Conservation (phyloP, 2,113 vertebrate genomes). For the Madoqua kirkii region DNA sequence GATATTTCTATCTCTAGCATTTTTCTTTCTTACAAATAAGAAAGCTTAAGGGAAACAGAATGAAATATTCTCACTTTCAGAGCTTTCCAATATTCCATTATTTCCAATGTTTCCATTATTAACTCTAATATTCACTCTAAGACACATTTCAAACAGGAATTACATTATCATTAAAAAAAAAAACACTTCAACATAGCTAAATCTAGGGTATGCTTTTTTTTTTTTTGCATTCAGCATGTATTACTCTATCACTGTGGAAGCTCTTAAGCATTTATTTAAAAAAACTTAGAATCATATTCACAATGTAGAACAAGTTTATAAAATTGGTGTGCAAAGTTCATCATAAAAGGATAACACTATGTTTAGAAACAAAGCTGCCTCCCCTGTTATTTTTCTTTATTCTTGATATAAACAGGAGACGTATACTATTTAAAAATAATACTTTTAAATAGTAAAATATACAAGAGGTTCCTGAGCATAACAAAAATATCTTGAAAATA, state of each 20-base stretch:
- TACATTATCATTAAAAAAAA: not conserved
- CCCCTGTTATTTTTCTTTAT: constrained; percentile 53
- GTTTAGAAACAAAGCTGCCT: constrained; percentile 78
- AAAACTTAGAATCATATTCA: constrained; percentile 74
- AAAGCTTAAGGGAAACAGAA: not conserved
- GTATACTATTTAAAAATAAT: constrained; percentile 79
- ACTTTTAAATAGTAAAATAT: constrained; percentile 84
- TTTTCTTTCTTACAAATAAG: constrained; percentile 34
- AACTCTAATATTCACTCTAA: not conserved
- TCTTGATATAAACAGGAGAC: constrained; percentile 75
- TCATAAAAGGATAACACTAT: constrained; percentile 71
- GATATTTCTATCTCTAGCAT: not conserved
- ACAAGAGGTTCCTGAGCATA: constrained; percentile 80
- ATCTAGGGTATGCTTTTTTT: not conserved
- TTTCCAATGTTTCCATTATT: not conserved
- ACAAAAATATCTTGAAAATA: constrained; percentile 85
- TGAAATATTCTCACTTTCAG: not conserved
- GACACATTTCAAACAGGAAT: not conserved
- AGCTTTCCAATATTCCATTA: not conserved
- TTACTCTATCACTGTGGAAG: constrained; percentile 43
- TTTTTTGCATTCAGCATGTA: constrained; percentile 32
- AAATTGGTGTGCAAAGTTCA: constrained; percentile 75
- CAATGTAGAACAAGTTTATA: constrained; percentile 69
- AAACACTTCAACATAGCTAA: constrained; percentile 26
- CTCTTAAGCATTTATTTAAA: constrained; percentile 55